Percentiles rank a stretch among this genome's conserved stretches.
phyloP scores from a whole-genome alignment of 1,140 invertebrate genomes.

The Pantala flavescens region DNA sequence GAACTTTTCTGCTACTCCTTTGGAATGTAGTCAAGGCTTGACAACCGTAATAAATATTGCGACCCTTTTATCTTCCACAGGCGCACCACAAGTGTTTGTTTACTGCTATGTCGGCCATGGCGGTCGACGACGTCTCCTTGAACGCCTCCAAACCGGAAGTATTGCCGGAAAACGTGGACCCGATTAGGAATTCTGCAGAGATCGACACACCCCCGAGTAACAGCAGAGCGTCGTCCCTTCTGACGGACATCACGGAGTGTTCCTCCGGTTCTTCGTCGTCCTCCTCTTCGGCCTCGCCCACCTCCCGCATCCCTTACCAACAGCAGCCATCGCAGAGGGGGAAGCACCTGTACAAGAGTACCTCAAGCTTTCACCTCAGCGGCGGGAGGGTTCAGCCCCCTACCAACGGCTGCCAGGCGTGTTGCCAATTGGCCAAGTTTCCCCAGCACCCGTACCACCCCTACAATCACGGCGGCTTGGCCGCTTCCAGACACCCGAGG shows the following conservation, averaged over 20 bases:
- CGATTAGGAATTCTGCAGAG: too few relatives aligned
- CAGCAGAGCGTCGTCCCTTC: not conserved
- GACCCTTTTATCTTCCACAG: too few relatives aligned
- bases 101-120: not conserved
- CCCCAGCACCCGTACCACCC: not conserved
- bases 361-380: not conserved
- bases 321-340: constrained; percentile 20
- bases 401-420: not conserved
- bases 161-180: not conserved
- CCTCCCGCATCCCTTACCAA: constrained; percentile 19
- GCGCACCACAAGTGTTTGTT: too few relatives aligned
- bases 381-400: not conserved
- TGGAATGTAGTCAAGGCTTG: too few relatives aligned
- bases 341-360: constrained; percentile 16
- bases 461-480: not conserved
- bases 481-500: not conserved
- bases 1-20: too few relatives aligned
- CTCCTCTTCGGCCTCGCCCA: constrained; percentile 18
- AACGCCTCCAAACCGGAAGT: not conserved
- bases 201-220: not conserved
- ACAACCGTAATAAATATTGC: too few relatives aligned
- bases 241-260: not conserved
- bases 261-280: constrained; percentile 19
- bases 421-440: not conserved
- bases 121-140: not conserved